These are phyloP conservation scores for Apotomis capreana DNA, from an alignment of 2,888 invertebrate species.

Conservation along the genomic window DNA sequence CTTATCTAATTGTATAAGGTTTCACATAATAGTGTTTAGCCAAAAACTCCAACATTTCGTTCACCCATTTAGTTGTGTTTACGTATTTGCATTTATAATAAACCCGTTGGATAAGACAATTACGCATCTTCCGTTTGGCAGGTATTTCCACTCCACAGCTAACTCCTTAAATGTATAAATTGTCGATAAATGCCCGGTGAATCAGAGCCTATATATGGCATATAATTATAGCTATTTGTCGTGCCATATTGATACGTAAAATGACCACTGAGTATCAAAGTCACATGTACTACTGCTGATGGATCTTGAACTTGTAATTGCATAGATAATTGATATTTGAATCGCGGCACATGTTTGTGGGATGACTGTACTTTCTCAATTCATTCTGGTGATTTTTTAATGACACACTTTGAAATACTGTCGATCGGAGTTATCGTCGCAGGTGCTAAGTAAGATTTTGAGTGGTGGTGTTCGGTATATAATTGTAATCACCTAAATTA, in stretches of 20 bases:
- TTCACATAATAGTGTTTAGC: no score
- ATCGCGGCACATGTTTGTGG: background rate
- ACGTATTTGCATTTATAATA: constrained; percentile 15
- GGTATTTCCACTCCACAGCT: background rate
- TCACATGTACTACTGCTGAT: background rate
- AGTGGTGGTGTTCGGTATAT: background rate
- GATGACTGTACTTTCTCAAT: constrained; percentile 4
- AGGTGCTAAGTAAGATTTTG: background rate
- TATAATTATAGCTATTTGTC: constrained; percentile 8
- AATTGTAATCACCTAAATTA: no score
- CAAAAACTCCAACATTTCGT: no score
- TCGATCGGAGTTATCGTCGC: background rate
- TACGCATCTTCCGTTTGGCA: constrained; percentile 3
- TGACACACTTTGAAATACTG: background rate
- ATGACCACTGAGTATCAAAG: background rate
- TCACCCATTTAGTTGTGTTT: background rate
- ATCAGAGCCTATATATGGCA: background rate
- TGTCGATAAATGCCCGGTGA: constrained; percentile 11
- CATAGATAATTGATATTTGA: background rate
- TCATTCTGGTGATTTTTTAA: background rate
- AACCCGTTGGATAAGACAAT: constrained; percentile 19
- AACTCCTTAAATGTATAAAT: constrained; percentile 15
- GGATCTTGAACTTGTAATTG: background rate
- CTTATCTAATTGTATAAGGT: no score
- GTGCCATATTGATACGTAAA: constrained; percentile 6